phyloP scores from a whole-genome alignment of 2,113 vertebrate species.

The Pollimyrus isidori region DNA sequence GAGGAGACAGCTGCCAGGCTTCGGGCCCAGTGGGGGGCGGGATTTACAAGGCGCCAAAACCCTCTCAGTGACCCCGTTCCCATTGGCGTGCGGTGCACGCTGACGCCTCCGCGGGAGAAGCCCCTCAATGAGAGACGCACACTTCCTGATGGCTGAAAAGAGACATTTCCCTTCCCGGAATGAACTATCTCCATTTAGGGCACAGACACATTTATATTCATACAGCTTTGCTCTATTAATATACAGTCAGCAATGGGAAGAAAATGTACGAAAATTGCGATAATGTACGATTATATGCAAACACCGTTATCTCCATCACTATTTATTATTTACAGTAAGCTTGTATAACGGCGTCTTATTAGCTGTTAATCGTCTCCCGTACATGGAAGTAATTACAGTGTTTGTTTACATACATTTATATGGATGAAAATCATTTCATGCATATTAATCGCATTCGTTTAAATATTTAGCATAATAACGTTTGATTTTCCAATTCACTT shows the following conservation, averaged over 20 bases:
- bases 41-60: not conserved
- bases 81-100: not conserved
- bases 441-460: slow-evolving; percentile 7
- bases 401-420: slow-evolving; percentile 18
- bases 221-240: not conserved
- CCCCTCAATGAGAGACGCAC: not conserved
- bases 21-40: not conserved
- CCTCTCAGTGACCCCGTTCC: not conserved
- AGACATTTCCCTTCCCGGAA: not conserved
- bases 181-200: not conserved
- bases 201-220: not conserved
- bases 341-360: not conserved
- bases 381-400: not conserved
- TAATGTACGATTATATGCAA: not conserved
- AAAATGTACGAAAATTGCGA: not conserved
- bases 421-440: slow-evolving; percentile 9
- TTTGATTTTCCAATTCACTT: slow-evolving; percentile 14
- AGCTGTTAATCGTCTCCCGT: not conserved
- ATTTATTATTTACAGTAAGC: not conserved
- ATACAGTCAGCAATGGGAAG: not conserved
- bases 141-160: not conserved
- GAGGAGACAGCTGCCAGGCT: not conserved
- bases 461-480: slow-evolving; percentile 7
- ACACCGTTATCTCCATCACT: not conserved
- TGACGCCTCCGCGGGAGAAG: not conserved